Conservation (phyloP, 2,888 invertebrate genomes). For the Toxonevra muliebris region DNA sequence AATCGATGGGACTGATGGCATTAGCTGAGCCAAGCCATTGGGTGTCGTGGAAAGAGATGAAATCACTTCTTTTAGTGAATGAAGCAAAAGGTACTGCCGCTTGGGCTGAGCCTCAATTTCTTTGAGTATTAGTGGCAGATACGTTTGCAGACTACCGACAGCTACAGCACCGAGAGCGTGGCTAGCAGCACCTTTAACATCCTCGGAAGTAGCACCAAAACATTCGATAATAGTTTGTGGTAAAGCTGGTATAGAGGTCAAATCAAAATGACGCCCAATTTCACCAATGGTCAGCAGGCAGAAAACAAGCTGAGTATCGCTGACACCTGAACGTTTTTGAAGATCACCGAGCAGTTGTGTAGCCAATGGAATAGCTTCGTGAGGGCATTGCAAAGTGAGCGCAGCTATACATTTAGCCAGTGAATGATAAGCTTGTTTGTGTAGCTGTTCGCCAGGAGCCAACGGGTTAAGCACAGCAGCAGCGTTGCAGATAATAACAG, state of each 20-base stretch:
- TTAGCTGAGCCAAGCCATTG: slow-evolving; percentile 77
- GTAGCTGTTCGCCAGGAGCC: slow-evolving; percentile 67
- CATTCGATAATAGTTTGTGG: slow-evolving; percentile 85
- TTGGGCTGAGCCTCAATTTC: slow-evolving; percentile 96
- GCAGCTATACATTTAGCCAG: slow-evolving; percentile 97
- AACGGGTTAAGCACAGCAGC: slow-evolving; percentile 43
- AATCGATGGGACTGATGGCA: slow-evolving; percentile 86
- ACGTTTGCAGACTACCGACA: slow-evolving; percentile 92
- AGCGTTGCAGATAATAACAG: slow-evolving; percentile 66
- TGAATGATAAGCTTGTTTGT: slow-evolving; percentile 89
- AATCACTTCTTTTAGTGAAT: slow-evolving; percentile 97
- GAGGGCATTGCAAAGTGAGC: slow-evolving; percentile 81
- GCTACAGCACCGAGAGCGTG: slow-evolving; percentile 96
- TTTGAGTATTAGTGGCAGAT: slow-evolving; percentile 91
- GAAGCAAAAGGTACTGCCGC: slow-evolving; percentile 93
- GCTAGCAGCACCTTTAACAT: slow-evolving; percentile 97
- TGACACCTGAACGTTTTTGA: slow-evolving; percentile 68
- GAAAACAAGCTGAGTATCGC: slow-evolving; percentile 88
- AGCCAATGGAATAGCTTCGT: slow-evolving; percentile 75
- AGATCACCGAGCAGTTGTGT: slow-evolving; percentile 77
- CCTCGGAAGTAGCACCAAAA: slow-evolving; percentile 91
- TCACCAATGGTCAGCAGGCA: slow-evolving; percentile 95
- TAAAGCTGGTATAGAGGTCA: slow-evolving; percentile 78
- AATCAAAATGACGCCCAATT: slow-evolving; percentile 91
- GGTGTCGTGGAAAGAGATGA: slow-evolving; percentile 81